A percentile compares a stretch with the other conserved stretches of the same genome.
Conservation (phyloP, 1,140 invertebrate genomes). For the Eupeodes corollae region DNA sequence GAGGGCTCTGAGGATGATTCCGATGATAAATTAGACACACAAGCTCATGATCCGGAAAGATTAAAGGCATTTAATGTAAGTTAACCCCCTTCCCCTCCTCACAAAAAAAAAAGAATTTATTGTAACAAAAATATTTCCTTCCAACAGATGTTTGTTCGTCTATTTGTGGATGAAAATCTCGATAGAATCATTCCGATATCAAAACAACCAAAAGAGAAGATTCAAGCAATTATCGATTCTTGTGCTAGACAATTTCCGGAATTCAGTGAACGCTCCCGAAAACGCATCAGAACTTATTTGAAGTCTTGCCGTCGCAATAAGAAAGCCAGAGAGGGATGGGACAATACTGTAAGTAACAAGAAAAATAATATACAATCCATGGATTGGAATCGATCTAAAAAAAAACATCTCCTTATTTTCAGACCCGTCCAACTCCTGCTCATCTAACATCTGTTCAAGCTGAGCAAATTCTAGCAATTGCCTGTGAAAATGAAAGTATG, state of each 20-base stretch:
- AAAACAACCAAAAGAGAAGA: constrained; percentile 95
- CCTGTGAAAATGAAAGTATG: constrained; percentile 92
- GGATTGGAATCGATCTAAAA: neutral
- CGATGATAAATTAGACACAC: constrained; percentile 75
- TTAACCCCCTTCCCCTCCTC: constrained; percentile 13
- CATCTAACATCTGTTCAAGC: constrained; percentile 93
- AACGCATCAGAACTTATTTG: constrained; percentile 88
- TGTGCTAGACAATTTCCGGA: constrained; percentile 94
- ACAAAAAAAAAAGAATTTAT: neutral
- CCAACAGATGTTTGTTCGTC: constrained; percentile 89
- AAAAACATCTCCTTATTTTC: neutral
- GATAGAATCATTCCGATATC: constrained; percentile 94
- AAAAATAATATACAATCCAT: neutral
- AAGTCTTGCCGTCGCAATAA: constrained; percentile 92
- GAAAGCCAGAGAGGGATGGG: constrained; percentile 65
- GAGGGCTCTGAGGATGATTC: constrained; percentile 84
- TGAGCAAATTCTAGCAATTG: constrained; percentile 87
- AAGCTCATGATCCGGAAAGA: constrained; percentile 86
- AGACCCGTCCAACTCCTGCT: constrained; percentile 75
- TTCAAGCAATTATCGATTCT: constrained; percentile 93
- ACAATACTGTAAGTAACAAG: constrained; percentile 26
- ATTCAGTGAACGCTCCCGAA: constrained; percentile 85
- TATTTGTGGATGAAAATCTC: constrained; percentile 94
- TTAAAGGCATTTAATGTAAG: constrained; percentile 95
- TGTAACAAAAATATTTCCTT: neutral